Conservation (phyloP, 2,888 invertebrate species). For the Junonia oenone region DNA sequence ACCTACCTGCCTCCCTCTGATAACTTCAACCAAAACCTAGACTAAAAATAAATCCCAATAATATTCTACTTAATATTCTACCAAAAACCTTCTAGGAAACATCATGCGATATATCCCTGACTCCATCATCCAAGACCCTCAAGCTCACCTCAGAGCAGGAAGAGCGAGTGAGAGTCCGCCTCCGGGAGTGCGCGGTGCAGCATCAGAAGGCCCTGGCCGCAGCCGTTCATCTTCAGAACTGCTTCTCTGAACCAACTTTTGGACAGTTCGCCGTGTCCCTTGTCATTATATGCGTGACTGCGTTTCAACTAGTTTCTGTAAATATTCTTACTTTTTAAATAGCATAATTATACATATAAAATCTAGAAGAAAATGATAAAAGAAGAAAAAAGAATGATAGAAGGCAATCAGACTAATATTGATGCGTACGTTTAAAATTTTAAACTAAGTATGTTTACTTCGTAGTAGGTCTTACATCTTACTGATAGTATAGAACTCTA, state of each 20-base stretch:
- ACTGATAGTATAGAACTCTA: no score
- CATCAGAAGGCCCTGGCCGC: constrained; percentile 54
- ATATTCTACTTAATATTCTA: no score
- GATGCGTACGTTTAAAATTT: no score
- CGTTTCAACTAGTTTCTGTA: constrained; percentile 72
- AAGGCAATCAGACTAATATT: no score
- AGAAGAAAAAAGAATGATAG: no score
- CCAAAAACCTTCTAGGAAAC: neutral
- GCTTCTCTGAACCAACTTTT: constrained; percentile 67
- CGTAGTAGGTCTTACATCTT: no score
- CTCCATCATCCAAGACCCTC: neutral
- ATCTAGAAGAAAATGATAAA: neutral
- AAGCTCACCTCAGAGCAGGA: constrained; percentile 42
- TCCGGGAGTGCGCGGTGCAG: constrained; percentile 44
- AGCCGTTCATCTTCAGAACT: constrained; percentile 49
- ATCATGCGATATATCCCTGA: neutral
- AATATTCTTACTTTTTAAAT: constrained; percentile 26
- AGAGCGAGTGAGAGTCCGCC: constrained; percentile 35
- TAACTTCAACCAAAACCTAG: neutral
- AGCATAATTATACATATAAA: neutral
- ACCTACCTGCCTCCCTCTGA: no score
- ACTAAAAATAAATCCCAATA: neutral
- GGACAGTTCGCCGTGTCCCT: constrained; percentile 73
- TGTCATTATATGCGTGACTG: constrained; percentile 75
- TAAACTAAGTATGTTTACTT: no score